Percentiles rank a stretch among this genome's conserved stretches.
Evolutionary conservation across 2,113 vertebrate species (phyloP).

Genomic region (Typhlomys cinereus): DNA sequence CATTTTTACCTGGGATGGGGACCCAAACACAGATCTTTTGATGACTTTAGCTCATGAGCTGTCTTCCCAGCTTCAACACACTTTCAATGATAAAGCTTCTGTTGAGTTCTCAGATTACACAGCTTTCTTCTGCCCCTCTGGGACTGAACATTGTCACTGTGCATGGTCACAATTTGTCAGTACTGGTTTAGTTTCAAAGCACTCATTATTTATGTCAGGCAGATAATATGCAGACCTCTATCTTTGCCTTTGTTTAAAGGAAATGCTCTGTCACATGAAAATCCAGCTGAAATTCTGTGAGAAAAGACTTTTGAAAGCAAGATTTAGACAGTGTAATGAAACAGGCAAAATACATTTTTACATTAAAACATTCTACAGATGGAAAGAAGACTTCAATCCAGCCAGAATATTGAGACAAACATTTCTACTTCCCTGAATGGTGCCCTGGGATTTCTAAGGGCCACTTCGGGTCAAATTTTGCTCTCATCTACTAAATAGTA

Average conservation of each 20-base stretch:
- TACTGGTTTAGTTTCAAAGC: neutral
- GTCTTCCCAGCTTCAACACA: no score
- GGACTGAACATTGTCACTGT: neutral
- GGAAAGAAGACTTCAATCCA: slow-evolving; percentile 35
- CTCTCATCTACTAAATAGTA: slow-evolving; percentile 54
- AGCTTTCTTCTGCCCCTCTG: accelerated
- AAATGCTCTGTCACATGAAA: neutral
- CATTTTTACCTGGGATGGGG: no score
- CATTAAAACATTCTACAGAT: slow-evolving; percentile 39
- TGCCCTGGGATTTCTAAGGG: slow-evolving; percentile 66
- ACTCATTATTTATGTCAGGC: neutral
- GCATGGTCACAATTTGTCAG: neutral
- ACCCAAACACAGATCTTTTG: no score
- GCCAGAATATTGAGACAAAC: slow-evolving; percentile 42
- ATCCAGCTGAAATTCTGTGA: neutral
- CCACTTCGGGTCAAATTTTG: slow-evolving; percentile 69
- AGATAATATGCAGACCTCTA: neutral
- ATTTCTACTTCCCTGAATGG: slow-evolving; percentile 54
- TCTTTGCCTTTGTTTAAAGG: neutral
- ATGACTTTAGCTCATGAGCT: no score
- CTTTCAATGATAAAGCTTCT: neutral
- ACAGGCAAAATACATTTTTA: neutral
- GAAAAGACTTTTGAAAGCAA: slow-evolving; percentile 19
- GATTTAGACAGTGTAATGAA: neutral
- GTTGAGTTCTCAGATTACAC: neutral